A percentile compares a stretch with the other conserved stretches of the same genome.
These are phyloP conservation scores for Mythimna ferrago DNA, from an alignment of 2,888 invertebrate genomes.

Conservation along the genomic window DNA sequence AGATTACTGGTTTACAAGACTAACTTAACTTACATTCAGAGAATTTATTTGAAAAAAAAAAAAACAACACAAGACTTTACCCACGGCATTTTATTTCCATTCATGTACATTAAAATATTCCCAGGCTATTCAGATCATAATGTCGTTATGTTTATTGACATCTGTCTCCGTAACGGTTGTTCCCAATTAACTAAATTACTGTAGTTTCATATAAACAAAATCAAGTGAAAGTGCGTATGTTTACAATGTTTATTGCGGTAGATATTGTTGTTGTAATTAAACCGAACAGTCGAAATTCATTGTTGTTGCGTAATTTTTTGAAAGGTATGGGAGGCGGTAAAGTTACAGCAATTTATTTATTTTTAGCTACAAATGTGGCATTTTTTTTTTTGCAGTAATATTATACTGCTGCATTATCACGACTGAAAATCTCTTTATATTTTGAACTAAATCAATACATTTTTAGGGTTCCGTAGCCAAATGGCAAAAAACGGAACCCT, in stretches of 20 bases:
- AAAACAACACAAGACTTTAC: no score
- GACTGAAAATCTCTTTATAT: no score
- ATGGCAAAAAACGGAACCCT: no score
- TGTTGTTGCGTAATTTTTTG: conserved; percentile 18
- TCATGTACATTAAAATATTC: neutral
- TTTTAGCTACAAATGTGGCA: neutral
- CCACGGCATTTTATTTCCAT: no score
- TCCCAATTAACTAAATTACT: conserved; percentile 1
- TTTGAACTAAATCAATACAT: no score
- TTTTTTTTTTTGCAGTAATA: no score
- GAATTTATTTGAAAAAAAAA: no score
- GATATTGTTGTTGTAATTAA: conserved; percentile 19
- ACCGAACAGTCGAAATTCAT: conserved; percentile 5
- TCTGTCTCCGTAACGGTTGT: neutral
- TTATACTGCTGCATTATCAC: no score
- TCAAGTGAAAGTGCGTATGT: conserved; percentile 31
- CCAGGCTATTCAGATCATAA: neutral
- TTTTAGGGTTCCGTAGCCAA: no score
- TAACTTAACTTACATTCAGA: no score
- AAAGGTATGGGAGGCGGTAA: neutral
- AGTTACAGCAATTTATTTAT: neutral
- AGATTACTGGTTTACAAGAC: no score
- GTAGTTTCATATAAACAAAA: conserved; percentile 16
- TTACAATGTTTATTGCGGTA: conserved; percentile 12
- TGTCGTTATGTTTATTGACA: conserved; percentile 5